A percentile compares a stretch with the other conserved stretches of the same genome.
phyloP scores from a whole-genome alignment of 92 coral and sea anemone genomes.

The Chrysogorgia sp. region DNA sequence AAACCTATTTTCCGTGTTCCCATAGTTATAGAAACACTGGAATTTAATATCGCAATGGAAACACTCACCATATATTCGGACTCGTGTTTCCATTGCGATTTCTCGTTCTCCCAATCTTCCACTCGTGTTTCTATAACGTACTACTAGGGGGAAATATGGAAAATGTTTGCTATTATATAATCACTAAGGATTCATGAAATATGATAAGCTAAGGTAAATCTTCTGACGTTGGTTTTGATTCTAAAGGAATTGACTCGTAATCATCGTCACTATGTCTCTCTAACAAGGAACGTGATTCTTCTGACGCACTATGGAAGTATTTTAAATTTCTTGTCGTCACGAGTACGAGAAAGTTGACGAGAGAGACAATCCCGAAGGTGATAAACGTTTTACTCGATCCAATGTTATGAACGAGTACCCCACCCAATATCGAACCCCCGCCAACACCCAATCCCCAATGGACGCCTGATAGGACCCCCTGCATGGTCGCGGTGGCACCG shows the following conservation, averaged over 20 bases:
- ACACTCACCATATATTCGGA: too few relatives aligned
- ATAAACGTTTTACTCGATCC: slow-evolving; percentile 74
- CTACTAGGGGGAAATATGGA: too few relatives aligned
- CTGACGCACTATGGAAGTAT: slow-evolving; percentile 9
- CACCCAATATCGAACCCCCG: slow-evolving; percentile 88
- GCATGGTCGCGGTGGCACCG: slow-evolving; percentile 85
- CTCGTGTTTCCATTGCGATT: too few relatives aligned
- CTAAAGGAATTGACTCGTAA: neutral
- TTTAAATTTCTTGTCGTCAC: slow-evolving; percentile 63
- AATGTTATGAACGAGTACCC: slow-evolving; percentile 71
- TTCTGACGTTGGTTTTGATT: neutral
- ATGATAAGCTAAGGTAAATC: neutral
- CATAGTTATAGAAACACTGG: too few relatives aligned
- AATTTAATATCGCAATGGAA: too few relatives aligned
- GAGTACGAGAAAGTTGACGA: slow-evolving; percentile 67
- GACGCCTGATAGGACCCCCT: slow-evolving; percentile 84
- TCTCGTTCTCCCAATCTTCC: too few relatives aligned
- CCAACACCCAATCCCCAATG: slow-evolving; percentile 92
- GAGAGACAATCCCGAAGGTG: slow-evolving; percentile 66
- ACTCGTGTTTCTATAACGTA: too few relatives aligned
- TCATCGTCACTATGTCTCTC: neutral
- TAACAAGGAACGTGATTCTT: slow-evolving; percentile 21
- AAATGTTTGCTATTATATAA: too few relatives aligned
- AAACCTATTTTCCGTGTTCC: too few relatives aligned
- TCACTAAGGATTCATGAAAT: too few relatives aligned